Evolutionary conservation across 2,797 vertebrate species (phyloP).

Genomic region (Atherinosoma microstoma): DNA sequence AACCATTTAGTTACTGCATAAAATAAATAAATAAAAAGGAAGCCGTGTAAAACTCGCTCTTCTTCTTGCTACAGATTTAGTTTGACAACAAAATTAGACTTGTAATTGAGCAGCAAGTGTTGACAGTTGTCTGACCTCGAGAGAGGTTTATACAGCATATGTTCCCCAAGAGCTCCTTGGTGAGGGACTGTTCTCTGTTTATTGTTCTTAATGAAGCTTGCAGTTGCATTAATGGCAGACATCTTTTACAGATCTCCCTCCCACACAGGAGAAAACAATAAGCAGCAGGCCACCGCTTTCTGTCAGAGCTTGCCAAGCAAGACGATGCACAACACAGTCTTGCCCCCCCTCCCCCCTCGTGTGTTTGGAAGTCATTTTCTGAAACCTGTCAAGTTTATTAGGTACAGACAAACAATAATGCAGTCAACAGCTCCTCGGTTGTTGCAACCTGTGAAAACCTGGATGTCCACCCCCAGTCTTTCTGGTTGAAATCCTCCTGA

Average conservation of each 20-base stretch:
- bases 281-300: conserved; percentile 48
- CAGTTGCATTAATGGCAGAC: conserved; percentile 61
- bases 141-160: conserved; percentile 48
- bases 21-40: conserved; percentile 13
- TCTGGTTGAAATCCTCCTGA: conserved; percentile 38
- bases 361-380: conserved; percentile 12
- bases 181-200: conserved; percentile 58
- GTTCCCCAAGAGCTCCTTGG: conserved; percentile 50
- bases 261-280: conserved; percentile 66
- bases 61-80: conserved; percentile 52
- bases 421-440: not conserved
- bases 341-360: not conserved
- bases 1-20: conserved; percentile 43
- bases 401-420: not conserved
- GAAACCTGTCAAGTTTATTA: conserved; percentile 3
- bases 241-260: conserved; percentile 61
- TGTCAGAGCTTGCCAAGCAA: conserved; percentile 19
- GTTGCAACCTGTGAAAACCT: conserved; percentile 1
- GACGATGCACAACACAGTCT: conserved; percentile 1
- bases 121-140: conserved; percentile 64
- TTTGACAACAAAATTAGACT: conserved; percentile 66
- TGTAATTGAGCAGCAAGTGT: conserved; percentile 68
- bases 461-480: conserved; percentile 18
- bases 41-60: conserved; percentile 12
- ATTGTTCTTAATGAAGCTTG: conserved; percentile 73